Base-by-base conservation (phyloP, 1,140 invertebrate species). In the Varroa destructor region DNA sequence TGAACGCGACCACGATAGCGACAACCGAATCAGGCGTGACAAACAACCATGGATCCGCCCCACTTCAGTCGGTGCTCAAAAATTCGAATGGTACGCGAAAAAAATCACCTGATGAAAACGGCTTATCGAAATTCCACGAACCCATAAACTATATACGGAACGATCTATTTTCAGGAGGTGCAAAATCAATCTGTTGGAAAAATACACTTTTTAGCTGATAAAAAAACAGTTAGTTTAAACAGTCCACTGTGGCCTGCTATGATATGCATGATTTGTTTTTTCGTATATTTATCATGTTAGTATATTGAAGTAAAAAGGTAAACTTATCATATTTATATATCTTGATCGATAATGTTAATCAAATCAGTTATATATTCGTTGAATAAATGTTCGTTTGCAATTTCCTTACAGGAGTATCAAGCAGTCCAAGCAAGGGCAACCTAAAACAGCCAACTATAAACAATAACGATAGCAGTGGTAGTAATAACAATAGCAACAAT, bases 11-110 rank as follows among this genome's bases (percentile, higher is more conserved):
- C 51, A 37, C 25, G n/a, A 43, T 36, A 25, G 37, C 71, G 55
- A 71, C 55, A 8, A 56, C 56, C 37, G 43, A 71, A 14, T 72
- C 73, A 55, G 58, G 71, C 56, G 74, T 72, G 10, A n/a, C 43
- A 40, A 43, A 51, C 14, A 36, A 12, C 10, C 40, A 54, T 1
- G 42, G 71, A 71, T 43, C 43, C 58, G 14, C 43, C 56, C 46
- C 46, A 72, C 43, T 72, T 58, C 37, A 56, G 46, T 67, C 61
- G 12, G 61, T 67, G 40, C 61, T 67, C 40, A 67, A 67, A 8
- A 67, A 67, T 8, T 67, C 61, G 14, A 67, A 67, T 40, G 61
- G 61, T 67, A 25, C 57, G 57, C 57, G 3, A 6, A 6, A 58
- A 56, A 58, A 5, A 36, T 0, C 40, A 12, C 6, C 3, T 3